phyloP scores from a whole-genome alignment of 2,113 vertebrate species.

The Poecile atricapillus region DNA sequence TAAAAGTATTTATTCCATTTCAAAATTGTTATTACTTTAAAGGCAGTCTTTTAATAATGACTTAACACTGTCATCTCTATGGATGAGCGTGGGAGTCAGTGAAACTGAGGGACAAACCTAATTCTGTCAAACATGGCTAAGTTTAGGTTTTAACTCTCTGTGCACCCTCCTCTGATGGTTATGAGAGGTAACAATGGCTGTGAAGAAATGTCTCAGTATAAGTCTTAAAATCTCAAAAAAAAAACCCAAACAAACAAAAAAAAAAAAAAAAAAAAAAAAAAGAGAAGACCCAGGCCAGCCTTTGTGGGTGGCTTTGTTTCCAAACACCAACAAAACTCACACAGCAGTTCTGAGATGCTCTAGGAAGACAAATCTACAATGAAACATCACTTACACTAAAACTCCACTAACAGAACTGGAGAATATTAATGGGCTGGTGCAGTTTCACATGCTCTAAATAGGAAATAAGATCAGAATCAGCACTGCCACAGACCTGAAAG shows the following conservation, averaged over 20 bases:
- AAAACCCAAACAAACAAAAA: neutral
- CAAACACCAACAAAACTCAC: conserved; percentile 61
- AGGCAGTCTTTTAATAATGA: neutral
- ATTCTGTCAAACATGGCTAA: neutral
- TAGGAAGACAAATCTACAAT: conserved; percentile 53
- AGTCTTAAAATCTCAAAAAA: neutral
- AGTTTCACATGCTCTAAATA: conserved; percentile 74
- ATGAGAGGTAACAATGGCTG: neutral
- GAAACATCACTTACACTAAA: conserved; percentile 61
- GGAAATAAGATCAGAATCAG: conserved; percentile 78
- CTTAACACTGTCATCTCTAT: neutral
- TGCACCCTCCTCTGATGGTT: neutral
- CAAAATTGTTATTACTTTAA: neutral
- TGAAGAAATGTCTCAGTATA: neutral
- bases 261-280: neutral
- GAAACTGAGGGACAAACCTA: neutral
- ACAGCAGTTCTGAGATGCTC: conserved; percentile 53
- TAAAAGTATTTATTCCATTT: neutral
- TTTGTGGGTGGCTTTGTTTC: conserved; percentile 52
- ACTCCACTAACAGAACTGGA: conserved; percentile 55
- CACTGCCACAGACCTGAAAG: conserved; percentile 33
- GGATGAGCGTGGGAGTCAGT: neutral
- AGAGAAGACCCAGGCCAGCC: neutral
- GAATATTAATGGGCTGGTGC: conserved; percentile 67
- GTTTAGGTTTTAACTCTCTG: neutral